Base-by-base conservation (phyloP, 2,797 vertebrate genomes). In the Takifugu rubripes region DNA sequence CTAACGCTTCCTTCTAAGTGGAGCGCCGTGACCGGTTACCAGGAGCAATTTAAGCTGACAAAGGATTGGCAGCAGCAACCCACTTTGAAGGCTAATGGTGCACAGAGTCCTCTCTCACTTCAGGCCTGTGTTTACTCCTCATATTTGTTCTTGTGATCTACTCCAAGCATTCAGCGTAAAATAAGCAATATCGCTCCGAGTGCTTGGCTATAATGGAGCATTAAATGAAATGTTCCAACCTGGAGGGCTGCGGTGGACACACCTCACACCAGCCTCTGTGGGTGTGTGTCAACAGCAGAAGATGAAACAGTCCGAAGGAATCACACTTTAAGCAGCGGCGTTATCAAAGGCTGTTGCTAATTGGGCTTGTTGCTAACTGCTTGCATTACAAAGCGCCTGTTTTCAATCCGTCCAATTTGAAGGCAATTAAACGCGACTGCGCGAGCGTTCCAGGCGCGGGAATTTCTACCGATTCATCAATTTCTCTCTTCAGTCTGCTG, bases 341-440 rank as follows among this genome's bases (percentile, higher is more conserved):
- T 64, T 66, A 72, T 69, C 71, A 56, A 66, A 16, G 54, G 72
- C 50, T 59, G 72, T 50, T 63, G 29, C 64, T 76, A 72, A 79
- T 62, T 74, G 60, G 54, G 25, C 68, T 46, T 25, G 25, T 61
- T 40, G 17, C 25, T 45, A 54, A 55, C 72, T 66, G 54, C 68
- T 83, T 63, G 21, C 48, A 70, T 75, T 61, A 61, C 3, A 48
- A 72, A 6, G 29, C 59, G 44, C 7, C 0, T 12, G 5, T 75
- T 76, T 67, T 70, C 43, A 5, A 57, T 70, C 36, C 7, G 25
- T 59, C 29, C 70, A 70, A 66, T 79, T 77, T 67, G 44, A 59
- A 31, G 55, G 70, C 78, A 75, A 82, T 74, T 82, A 55, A 59
- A 74, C 53, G 75, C 77, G 67, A 33, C 53, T 46, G 66, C 55